A percentile compares a stretch with the other conserved stretches of the same genome.
These are phyloP conservation scores for Agonum fuliginosum DNA, from an alignment of 2,888 invertebrate genomes.

Conservation along the genomic window DNA sequence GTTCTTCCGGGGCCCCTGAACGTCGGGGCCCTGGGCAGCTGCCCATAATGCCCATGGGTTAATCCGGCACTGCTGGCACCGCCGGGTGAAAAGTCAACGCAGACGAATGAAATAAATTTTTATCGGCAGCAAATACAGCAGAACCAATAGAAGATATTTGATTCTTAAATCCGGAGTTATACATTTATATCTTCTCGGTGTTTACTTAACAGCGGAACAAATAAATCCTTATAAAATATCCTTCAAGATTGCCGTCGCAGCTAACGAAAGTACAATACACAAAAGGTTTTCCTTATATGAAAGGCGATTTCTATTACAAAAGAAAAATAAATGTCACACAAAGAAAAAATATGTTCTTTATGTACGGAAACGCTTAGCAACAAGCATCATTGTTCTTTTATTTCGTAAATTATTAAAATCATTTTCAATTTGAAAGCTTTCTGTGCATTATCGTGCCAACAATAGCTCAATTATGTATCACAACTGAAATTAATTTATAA, in stretches of 20 bases:
- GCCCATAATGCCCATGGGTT: no score
- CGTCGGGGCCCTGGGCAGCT: no score
- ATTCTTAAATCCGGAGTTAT: constrained; percentile 24
- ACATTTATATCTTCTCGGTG: constrained; percentile 37
- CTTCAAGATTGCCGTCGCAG: constrained; percentile 3
- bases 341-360: constrained; percentile 30
- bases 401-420: constrained; percentile 53
- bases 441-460: constrained; percentile 26
- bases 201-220: constrained; percentile 37
- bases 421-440: constrained; percentile 42
- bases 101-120: neutral
- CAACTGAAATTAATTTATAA: constrained; percentile 56
- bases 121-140: constrained; percentile 39
- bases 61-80: no score
- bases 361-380: neutral
- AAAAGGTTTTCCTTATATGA: constrained; percentile 33
- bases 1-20: no score
- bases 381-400: constrained; percentile 49
- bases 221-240: constrained; percentile 36
- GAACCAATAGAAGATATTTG: constrained; percentile 45
- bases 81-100: neutral
- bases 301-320: constrained; percentile 46
- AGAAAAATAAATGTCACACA: constrained; percentile 41
- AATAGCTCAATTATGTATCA: constrained; percentile 53
- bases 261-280: constrained; percentile 38